Conservation (phyloP, 2,113 vertebrate species). For the Centropus bengalensis region DNA sequence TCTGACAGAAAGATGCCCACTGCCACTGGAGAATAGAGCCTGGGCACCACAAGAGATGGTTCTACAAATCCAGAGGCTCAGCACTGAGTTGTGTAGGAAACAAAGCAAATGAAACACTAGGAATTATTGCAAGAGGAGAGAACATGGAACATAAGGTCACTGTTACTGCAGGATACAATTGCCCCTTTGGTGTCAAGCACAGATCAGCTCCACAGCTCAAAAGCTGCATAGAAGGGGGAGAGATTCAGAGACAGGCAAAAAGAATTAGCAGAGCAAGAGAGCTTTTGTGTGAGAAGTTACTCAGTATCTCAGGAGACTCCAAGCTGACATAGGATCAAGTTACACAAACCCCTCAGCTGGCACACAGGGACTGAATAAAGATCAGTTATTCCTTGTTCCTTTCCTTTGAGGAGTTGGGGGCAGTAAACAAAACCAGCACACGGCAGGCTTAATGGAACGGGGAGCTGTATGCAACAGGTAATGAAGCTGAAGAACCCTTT, state of each 20-base stretch:
- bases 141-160: neutral
- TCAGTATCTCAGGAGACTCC: neutral
- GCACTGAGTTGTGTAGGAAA: neutral
- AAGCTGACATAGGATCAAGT: neutral
- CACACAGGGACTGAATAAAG: neutral
- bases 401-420: neutral
- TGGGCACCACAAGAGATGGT: neutral
- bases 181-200: neutral
- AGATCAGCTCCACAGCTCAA: neutral
- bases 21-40: neutral
- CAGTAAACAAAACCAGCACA: neutral
- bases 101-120: neutral
- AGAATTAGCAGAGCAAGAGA: neutral
- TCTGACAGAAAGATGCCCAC: neutral
- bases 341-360: neutral
- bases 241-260: neutral
- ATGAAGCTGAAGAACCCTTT: neutral
- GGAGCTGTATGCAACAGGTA: neutral
- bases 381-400: neutral
- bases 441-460: neutral
- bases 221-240: neutral
- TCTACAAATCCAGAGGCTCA: neutral
- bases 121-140: neutral
- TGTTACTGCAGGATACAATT: neutral
- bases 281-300: neutral